These are phyloP conservation scores for Cassiopea xamachana DNA, from an alignment of 30 jellyfish, hydroid and myxozoan genomes.

Conservation along the genomic window DNA sequence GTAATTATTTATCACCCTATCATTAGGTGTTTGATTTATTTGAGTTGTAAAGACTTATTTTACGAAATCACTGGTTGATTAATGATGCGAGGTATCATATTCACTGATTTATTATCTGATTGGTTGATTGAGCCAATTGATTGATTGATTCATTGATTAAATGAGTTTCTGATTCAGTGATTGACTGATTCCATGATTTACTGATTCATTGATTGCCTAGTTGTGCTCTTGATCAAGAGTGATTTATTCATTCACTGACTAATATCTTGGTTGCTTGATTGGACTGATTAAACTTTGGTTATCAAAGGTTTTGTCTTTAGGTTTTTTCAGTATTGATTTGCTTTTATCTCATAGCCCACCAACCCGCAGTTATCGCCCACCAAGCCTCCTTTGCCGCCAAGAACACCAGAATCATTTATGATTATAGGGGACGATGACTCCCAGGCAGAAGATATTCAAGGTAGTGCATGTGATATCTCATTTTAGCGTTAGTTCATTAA, in stretches of 20 bases:
- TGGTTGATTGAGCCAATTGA: background rate
- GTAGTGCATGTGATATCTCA: background rate
- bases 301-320: no score
- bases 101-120: background rate
- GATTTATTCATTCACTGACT: no score
- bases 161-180: background rate
- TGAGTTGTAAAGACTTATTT: no score
- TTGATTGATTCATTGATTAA: background rate
- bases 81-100: no score
- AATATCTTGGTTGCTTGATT: no score
- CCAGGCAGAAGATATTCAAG: background rate
- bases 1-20: background rate
- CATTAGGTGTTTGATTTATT: background rate
- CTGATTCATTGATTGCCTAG: background rate
- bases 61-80: no score
- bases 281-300: no score
- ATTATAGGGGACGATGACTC: conserved; percentile 16
- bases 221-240: background rate
- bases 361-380: background rate
- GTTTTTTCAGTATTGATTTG: no score
- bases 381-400: conserved; percentile 61
- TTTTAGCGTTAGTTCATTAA: no score
- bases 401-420: conserved; percentile 82
- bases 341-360: no score
- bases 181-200: background rate